These are phyloP conservation scores for Bradynema listronoti DNA, from an alignment of 1,140 invertebrate genomes.

Conservation along the genomic window DNA sequence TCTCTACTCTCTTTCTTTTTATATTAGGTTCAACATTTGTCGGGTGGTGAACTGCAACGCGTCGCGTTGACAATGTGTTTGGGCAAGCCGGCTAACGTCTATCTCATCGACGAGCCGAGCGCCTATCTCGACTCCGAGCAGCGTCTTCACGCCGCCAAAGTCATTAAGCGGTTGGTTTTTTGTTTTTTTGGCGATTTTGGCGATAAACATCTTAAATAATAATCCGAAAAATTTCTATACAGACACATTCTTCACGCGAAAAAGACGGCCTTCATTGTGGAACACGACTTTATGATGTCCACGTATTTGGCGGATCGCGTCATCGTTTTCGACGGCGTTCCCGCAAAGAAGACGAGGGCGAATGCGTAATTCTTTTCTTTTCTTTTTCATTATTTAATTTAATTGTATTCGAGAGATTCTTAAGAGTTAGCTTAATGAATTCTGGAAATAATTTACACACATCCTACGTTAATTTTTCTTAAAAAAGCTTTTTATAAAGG, in stretches of 20 bases:
- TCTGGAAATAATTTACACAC: too few species aligned
- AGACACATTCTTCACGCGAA: slow-evolving; percentile 98
- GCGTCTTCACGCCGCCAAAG: slow-evolving; percentile 97
- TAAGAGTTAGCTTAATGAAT: too few species aligned
- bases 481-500: too few species aligned
- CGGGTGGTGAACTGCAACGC: slow-evolving; percentile 96
- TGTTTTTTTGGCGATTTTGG: neutral
- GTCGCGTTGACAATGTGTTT: slow-evolving; percentile 89
- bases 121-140: slow-evolving; percentile 99
- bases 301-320: slow-evolving; percentile 97
- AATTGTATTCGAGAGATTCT: too few species aligned
- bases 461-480: too few species aligned
- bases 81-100: slow-evolving; percentile 96
- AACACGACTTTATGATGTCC: slow-evolving; percentile 99
- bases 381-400: too few species aligned
- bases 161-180: slow-evolving; percentile 77
- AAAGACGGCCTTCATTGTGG: slow-evolving; percentile 97
- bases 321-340: slow-evolving; percentile 91
- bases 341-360: slow-evolving; percentile 78
- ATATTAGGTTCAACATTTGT: slow-evolving; percentile 78
- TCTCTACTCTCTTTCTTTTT: too few species aligned
- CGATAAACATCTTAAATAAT: neutral
- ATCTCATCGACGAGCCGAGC: slow-evolving; percentile 96
- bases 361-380: slow-evolving; percentile 65
- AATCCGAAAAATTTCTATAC: slow-evolving; percentile 8